Evolutionary conservation across 2,797 vertebrate species (phyloP).

Genomic region (Channallabes apus): DNA sequence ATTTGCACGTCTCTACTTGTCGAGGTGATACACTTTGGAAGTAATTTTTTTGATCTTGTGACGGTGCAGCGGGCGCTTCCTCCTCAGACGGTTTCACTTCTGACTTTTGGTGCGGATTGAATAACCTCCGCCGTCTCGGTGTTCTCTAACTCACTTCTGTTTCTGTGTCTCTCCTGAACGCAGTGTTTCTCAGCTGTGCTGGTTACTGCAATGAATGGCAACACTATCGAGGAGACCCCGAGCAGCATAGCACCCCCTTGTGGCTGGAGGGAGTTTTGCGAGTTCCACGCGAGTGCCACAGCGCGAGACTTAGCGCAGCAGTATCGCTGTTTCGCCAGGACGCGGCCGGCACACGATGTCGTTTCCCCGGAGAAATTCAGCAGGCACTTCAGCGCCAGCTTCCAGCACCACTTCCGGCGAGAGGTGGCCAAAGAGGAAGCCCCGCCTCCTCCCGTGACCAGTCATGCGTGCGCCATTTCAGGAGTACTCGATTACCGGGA

Average conservation of each 20-base stretch:
- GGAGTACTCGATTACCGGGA: conserved; percentile 89
- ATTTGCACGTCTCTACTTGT: too few relatives aligned
- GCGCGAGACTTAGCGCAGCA: conserved; percentile 90
- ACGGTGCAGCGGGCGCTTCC: conserved; percentile 1
- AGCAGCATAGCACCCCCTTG: conserved; percentile 71
- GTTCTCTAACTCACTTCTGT: neutral
- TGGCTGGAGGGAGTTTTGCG: conserved; percentile 97
- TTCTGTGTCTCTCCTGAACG: conserved; percentile 36
- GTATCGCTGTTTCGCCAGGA: conserved; percentile 86
- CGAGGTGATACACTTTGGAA: neutral
- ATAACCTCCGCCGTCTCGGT: neutral
- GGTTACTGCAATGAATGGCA: conserved; percentile 96
- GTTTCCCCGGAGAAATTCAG: conserved; percentile 89
- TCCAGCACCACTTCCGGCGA: conserved; percentile 90
- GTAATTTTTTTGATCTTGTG: neutral
- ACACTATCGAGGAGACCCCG: conserved; percentile 84
- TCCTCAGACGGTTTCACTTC: conserved; percentile 22
- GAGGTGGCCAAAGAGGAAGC: conserved; percentile 83
- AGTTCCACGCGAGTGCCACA: conserved; percentile 89
- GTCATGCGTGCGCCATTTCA: conserved; percentile 70
- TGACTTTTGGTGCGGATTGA: neutral
- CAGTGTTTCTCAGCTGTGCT: conserved; percentile 81
- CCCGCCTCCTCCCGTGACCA: conserved; percentile 63
- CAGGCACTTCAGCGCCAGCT: conserved; percentile 88
- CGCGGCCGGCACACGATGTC: conserved; percentile 83